Evolutionary conservation across 1,140 invertebrate species (phyloP).

Genomic region (Drosophila kikkawai): DNA sequence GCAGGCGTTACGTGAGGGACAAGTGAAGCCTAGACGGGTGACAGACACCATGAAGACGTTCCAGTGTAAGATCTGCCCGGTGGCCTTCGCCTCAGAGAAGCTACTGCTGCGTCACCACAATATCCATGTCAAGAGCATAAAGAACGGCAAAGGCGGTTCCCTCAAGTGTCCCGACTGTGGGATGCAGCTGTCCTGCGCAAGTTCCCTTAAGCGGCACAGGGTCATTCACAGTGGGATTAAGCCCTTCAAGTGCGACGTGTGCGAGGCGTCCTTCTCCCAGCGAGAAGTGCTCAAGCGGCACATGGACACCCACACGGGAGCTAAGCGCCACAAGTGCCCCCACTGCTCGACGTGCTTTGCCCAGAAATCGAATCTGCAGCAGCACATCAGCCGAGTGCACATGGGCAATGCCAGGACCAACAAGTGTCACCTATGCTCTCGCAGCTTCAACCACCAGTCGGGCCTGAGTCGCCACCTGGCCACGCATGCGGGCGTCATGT

Average conservation of each 20-base stretch:
- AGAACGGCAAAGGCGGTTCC: constrained; percentile 79
- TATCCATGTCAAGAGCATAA: constrained; percentile 87
- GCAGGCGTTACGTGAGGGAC: constrained; percentile 3
- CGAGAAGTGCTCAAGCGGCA: constrained; percentile 93
- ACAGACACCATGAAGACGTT: constrained; percentile 86
- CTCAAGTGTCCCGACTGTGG: constrained; percentile 89
- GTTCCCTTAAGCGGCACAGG: constrained; percentile 91
- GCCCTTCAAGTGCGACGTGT: constrained; percentile 91
- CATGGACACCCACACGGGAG: constrained; percentile 93
- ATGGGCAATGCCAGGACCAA: constrained; percentile 87
- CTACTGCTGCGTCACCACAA: constrained; percentile 88
- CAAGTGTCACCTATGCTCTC: constrained; percentile 89
- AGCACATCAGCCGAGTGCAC: constrained; percentile 88
- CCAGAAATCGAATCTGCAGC: constrained; percentile 88
- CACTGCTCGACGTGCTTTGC: constrained; percentile 91
- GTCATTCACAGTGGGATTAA: constrained; percentile 92
- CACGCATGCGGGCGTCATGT: constrained; percentile 89
- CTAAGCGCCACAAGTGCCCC: constrained; percentile 92
- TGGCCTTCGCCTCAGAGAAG: constrained; percentile 86
- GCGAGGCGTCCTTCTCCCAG: constrained; percentile 90
- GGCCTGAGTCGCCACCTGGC: constrained; percentile 90
- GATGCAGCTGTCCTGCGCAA: constrained; percentile 92
- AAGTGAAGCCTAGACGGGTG: constrained; percentile 27
- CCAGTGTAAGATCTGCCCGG: constrained; percentile 86
- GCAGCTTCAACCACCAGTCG: constrained; percentile 86